phyloP scores from a whole-genome alignment of 2,113 vertebrate species.

The Lycocorax pyrrhopterus region DNA sequence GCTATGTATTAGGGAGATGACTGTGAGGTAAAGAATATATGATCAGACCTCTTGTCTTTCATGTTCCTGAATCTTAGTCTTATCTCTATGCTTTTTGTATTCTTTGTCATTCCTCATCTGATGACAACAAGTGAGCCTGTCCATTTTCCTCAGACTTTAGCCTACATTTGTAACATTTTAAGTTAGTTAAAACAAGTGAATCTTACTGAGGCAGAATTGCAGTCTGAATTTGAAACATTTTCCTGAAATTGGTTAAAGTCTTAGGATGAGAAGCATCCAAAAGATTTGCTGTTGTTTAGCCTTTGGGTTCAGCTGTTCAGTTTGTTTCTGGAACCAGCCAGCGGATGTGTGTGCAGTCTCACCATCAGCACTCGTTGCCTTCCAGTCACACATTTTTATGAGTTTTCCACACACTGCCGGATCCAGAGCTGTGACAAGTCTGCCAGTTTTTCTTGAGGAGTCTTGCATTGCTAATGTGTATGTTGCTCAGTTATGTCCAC shows the following conservation, averaged over 20 bases:
- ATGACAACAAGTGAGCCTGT: neutral
- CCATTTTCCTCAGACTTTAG: neutral
- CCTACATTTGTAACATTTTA: neutral
- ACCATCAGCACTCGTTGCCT: neutral
- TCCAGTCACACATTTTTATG: neutral
- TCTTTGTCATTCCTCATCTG: neutral
- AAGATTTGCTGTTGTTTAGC: conserved; percentile 16
- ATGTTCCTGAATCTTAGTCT: neutral
- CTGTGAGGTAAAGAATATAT: neutral
- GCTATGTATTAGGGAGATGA: neutral
- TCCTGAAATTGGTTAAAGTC: neutral
- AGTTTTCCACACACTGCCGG: neutral
- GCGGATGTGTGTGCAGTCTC: neutral
- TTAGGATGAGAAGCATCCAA: neutral
- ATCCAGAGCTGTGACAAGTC: neutral
- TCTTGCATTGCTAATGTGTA: neutral
- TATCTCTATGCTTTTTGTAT: neutral
- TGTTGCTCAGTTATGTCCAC: neutral
- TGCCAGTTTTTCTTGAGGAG: neutral
- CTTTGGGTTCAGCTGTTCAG: neutral
- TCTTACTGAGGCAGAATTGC: neutral
- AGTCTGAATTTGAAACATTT: neutral
- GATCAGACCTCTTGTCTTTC: neutral
- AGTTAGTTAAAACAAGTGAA: neutral
- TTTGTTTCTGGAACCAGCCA: neutral